Evolutionary conservation across 1,140 invertebrate species (phyloP), one percentile per base, ranked within the genome.

Genomic region (Microplitis mediator): DNA sequence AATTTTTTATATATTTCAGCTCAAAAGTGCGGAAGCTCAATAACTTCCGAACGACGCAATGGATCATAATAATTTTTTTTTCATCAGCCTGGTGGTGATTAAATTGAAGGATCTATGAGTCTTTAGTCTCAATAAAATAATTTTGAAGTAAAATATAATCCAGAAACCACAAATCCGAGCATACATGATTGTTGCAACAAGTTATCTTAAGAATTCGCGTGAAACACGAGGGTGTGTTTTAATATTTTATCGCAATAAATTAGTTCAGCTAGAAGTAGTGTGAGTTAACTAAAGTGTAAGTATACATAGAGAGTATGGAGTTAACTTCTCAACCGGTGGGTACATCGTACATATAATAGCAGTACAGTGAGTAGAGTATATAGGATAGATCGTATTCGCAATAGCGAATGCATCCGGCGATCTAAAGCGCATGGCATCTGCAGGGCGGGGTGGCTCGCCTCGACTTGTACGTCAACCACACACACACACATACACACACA

Each of bases 371-470:
- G 16, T 8, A 11, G 52, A 54, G 52, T 14, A 23, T 14, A 54
- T 14, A 23, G 16, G 16, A 58, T 31, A 62, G 60, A 62, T 62
- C 45, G 45, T 39, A 45, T 67, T 67, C 50, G 65, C 65, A 69
- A 60, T 61, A 60, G 52, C 50, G 36, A 67, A 23, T 51, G 54
- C 71, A 73, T 73, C 64, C 58, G 65, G 35, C 52, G 63, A 66
- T 72, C 70, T 52, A 31, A 61, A 45, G 56, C 13, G 54, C 63
- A 67, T 63, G 72, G 62, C 61, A 69, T 67, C 62, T 72, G 70
- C 74, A 72, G 74, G 74, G 74, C 74, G 74, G 74, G 74, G 74
- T 75, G 69, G 73, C 69, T 74, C 51, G 52, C 62, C 69, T 74
- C 68, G 64, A 65, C 61, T 54, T 72, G 56, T 52, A 72, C 70